Evolutionary conservation across 2,797 vertebrate species (phyloP).

Genomic region (Sebastiscus albofasciatus): DNA sequence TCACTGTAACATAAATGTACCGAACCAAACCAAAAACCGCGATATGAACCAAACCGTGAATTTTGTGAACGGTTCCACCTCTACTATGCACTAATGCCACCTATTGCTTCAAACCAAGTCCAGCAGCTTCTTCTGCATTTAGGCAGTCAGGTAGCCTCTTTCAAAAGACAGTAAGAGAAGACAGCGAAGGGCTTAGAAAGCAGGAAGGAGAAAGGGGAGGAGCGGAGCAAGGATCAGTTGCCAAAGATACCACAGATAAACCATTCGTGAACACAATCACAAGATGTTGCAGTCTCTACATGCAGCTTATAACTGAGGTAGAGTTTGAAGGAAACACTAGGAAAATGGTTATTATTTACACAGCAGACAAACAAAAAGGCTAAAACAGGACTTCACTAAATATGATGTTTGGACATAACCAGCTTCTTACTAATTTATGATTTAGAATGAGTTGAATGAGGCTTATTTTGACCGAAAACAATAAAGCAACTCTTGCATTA

Average conservation of each 20-base stretch:
- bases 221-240: conserved; percentile 49
- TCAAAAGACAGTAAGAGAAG: conserved; percentile 9
- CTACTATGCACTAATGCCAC: conserved; percentile 51
- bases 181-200: conserved; percentile 31
- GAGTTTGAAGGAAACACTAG: neutral
- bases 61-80: too few relatives aligned
- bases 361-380: neutral
- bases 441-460: neutral
- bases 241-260: conserved; percentile 62
- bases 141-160: conserved; percentile 30
- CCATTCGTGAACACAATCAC: conserved; percentile 14
- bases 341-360: neutral
- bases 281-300: conserved; percentile 9
- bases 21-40: too few relatives aligned
- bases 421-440: neutral
- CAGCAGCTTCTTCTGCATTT: conserved; percentile 41
- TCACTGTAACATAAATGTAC: too few relatives aligned
- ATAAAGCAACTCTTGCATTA: neutral
- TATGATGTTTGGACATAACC: neutral
- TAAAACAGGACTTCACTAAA: neutral
- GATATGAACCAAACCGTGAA: too few relatives aligned
- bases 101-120: conserved; percentile 52
- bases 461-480: neutral
- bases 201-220: conserved; percentile 34
- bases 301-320: neutral